A percentile compares a stretch with the other conserved stretches of the same genome.
These are phyloP conservation scores for Calyptomena viridis DNA, from an alignment of 2,113 vertebrate species.

Conservation along the genomic window DNA sequence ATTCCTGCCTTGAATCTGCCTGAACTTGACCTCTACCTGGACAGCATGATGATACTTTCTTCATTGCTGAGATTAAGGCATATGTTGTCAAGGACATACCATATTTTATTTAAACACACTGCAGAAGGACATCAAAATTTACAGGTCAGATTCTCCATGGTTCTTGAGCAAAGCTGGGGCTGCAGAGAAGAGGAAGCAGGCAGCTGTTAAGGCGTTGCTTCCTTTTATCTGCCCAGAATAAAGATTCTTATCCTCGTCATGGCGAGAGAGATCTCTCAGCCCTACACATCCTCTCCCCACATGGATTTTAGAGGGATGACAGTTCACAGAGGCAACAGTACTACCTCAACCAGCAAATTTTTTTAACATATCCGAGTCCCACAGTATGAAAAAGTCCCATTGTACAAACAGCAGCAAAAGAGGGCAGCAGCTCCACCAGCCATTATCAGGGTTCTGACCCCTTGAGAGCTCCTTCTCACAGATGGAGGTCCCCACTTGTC, in stretches of 20 bases:
- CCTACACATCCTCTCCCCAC: not conserved
- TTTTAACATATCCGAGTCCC: not conserved
- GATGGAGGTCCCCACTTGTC: not conserved
- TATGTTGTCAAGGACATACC: not conserved
- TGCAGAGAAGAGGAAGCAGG: not conserved
- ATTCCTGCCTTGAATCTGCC: not conserved
- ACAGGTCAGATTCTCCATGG: not conserved
- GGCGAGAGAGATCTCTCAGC: not conserved
- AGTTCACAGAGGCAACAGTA: not conserved
- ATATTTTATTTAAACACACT: conserved; percentile 27
- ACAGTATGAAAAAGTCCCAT: fast-evolving
- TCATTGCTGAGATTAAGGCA: not conserved
- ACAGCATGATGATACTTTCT: not conserved
- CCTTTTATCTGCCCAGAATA: not conserved
- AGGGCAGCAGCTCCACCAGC: not conserved
- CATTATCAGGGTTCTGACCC: not conserved
- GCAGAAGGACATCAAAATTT: conserved; percentile 1
- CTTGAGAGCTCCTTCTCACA: not conserved
- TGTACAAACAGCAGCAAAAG: not conserved
- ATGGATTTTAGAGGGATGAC: not conserved
- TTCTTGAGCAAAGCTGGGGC: not conserved
- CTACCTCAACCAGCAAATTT: not conserved
- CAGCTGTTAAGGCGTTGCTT: not conserved
- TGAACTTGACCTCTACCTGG: not conserved
- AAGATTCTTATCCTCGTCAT: not conserved